A percentile compares a stretch with the other conserved stretches of the same genome.
phyloP scores from a whole-genome alignment of 64 coral and sea anemone species.

The Dendronephthya gigantea region DNA sequence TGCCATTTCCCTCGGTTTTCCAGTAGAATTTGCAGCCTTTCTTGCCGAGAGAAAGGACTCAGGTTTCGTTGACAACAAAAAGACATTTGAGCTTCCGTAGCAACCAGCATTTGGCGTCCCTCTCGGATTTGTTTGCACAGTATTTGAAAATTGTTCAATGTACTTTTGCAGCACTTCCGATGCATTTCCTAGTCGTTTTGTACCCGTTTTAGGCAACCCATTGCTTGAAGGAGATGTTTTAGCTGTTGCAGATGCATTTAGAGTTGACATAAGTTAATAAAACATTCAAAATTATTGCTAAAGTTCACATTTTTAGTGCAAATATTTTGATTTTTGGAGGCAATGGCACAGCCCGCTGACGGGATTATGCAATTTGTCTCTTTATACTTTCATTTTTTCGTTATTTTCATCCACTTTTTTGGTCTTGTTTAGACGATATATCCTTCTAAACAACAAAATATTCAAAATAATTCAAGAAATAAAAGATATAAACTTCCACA shows the following conservation, averaged over 20 bases:
- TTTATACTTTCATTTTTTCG: too few species aligned
- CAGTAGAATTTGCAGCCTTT: background rate
- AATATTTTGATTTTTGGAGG: too few species aligned
- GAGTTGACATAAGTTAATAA: background rate
- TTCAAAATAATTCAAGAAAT: too few species aligned
- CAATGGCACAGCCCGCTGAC: too few species aligned
- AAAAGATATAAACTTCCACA: too few species aligned
- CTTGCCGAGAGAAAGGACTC: background rate
- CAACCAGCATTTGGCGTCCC: conserved; percentile 13
- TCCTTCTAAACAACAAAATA: too few species aligned
- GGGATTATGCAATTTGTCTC: too few species aligned
- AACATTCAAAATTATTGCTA: background rate
- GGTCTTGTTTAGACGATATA: too few species aligned
- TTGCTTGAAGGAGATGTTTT: too few species aligned
- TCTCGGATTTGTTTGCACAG: background rate
- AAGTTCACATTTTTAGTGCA: too few species aligned
- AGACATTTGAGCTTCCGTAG: background rate
- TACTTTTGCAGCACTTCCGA: background rate
- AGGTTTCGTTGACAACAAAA: background rate
- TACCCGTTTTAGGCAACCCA: background rate
- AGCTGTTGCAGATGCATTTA: background rate
- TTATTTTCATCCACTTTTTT: too few species aligned
- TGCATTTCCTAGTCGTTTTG: background rate
- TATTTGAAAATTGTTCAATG: background rate
- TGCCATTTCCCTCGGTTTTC: background rate